phyloP scores from a whole-genome alignment of 2,797 vertebrate species.

The Gephyroberyx darwinii region DNA sequence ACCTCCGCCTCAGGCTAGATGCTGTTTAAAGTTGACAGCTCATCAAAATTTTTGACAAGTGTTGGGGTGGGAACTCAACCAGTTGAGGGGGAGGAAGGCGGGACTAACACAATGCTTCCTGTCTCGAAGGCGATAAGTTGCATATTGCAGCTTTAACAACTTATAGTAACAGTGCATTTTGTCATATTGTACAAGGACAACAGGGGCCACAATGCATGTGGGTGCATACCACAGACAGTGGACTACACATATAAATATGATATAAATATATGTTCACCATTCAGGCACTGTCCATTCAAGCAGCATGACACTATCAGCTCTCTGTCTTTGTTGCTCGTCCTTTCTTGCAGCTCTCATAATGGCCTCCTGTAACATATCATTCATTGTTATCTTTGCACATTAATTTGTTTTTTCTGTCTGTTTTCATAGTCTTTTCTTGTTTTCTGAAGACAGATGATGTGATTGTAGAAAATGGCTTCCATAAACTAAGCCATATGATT shows the following conservation, averaged over 20 bases:
- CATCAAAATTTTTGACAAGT: too few species aligned
- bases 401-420: conserved; percentile 11
- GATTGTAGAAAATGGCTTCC: conserved; percentile 48
- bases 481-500: conserved; percentile 31
- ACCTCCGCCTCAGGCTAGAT: too few species aligned
- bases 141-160: neutral
- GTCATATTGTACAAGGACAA: neutral
- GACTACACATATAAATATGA: neutral
- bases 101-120: neutral
- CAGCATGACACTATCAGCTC: neutral
- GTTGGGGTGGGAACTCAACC: neutral
- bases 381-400: conserved; percentile 27
- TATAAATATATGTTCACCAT: neutral
- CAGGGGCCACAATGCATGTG: neutral
- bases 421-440: conserved; percentile 3
- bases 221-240: neutral
- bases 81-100: neutral
- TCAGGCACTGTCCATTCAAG: neutral
- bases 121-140: neutral
- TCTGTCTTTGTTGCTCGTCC: neutral
- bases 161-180: neutral
- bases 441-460: conserved; percentile 52
- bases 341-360: conserved; percentile 4
- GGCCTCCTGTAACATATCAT: neutral
- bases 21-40: too few species aligned